Evolutionary conservation across 2,797 vertebrate species (phyloP).

Genomic region (Xenopus petersii): DNA sequence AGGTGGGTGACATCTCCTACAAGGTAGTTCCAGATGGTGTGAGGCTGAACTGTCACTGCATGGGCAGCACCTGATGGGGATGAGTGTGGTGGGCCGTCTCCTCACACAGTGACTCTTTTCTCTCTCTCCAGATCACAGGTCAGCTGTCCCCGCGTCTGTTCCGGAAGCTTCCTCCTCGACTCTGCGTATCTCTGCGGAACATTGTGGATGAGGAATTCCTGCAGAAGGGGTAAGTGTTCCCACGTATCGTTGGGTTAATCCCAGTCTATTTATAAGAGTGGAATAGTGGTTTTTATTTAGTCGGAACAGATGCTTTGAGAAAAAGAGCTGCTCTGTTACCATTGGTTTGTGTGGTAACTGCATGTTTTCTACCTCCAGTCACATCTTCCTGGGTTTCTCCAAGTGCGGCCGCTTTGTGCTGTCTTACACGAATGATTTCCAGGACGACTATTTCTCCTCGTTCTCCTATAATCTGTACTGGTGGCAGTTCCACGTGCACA

Average conservation of each 20-base stretch:
- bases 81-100: too few relatives aligned
- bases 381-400: conserved; percentile 92
- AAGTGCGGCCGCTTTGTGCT: conserved; percentile 91
- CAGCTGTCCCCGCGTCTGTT: conserved; percentile 87
- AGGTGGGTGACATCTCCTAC: too few relatives aligned
- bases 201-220: conserved; percentile 92
- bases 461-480: conserved; percentile 92
- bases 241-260: too few relatives aligned
- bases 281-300: too few relatives aligned
- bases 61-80: too few relatives aligned
- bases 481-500: conserved; percentile 97
- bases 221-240: conserved; percentile 75
- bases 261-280: too few relatives aligned
- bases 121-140: conserved; percentile 74
- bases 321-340: too few relatives aligned
- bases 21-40: too few relatives aligned
- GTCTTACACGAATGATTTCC: conserved; percentile 89
- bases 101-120: not conserved
- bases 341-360: too few relatives aligned
- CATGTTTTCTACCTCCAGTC: conserved; percentile 61
- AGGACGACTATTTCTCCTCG: conserved; percentile 85
- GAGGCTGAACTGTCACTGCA: too few relatives aligned
- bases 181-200: conserved; percentile 86
- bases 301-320: too few relatives aligned
- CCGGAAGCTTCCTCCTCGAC: conserved; percentile 85